These are phyloP conservation scores for Apamea monoglypha DNA, from an alignment of 2,888 invertebrate species.

Conservation along the genomic window DNA sequence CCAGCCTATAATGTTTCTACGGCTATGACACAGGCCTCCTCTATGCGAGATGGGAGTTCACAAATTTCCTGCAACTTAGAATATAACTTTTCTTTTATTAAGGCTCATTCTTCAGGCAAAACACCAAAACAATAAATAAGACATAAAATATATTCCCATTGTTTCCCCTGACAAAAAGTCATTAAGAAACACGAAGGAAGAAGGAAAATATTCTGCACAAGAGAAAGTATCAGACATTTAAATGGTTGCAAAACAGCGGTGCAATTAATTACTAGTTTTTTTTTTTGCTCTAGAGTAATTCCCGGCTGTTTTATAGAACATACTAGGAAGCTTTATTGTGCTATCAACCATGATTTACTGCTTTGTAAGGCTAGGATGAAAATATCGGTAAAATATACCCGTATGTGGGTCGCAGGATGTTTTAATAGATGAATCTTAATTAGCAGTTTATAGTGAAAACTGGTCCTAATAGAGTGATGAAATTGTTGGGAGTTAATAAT, in stretches of 20 bases:
- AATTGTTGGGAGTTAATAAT: not conserved
- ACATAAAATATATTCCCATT: slow-evolving; percentile 41
- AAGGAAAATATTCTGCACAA: slow-evolving; percentile 52
- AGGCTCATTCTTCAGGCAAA: slow-evolving; percentile 9
- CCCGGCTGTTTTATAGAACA: slow-evolving; percentile 45
- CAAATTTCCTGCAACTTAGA: not conserved
- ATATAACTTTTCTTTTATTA: slow-evolving; percentile 4
- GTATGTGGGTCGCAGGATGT: slow-evolving; percentile 16
- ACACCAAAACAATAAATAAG: slow-evolving; percentile 33
- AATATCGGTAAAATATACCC: slow-evolving; percentile 40
- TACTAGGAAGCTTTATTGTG: slow-evolving; percentile 54
- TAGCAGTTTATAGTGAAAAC: not conserved
- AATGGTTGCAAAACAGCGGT: slow-evolving; percentile 50
- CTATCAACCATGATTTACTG: slow-evolving; percentile 56
- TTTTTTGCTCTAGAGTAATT: slow-evolving; percentile 41
- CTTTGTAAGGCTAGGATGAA: slow-evolving; percentile 34
- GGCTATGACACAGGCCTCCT: too few species aligned
- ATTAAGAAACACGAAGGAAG: slow-evolving; percentile 41
- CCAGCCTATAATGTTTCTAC: too few species aligned
- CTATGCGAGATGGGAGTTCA: too few species aligned
- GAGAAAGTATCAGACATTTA: slow-evolving; percentile 58
- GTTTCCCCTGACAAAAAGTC: slow-evolving; percentile 51
- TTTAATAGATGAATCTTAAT: slow-evolving; percentile 22
- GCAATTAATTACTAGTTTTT: slow-evolving; percentile 58
- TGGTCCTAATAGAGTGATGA: not conserved